Base-by-base conservation (phyloP, 2,888 invertebrate genomes). In the Lordiphosa andalusiaca region DNA sequence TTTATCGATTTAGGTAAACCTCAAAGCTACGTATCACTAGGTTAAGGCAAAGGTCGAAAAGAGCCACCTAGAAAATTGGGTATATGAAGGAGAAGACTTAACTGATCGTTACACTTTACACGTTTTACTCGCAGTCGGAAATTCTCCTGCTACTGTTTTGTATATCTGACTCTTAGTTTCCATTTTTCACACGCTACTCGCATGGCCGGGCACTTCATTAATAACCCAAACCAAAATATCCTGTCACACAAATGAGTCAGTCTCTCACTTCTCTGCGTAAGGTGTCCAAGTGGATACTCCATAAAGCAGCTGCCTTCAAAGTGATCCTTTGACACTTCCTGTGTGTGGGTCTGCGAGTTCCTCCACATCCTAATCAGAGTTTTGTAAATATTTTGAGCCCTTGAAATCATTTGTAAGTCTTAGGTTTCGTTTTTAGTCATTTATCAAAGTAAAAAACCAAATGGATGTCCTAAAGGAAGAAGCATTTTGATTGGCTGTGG, bases 101-200 rank as follows among this genome's bases (percentile, higher is more conserved):
- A 2, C 6, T 9, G 39, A 30, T 7, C 6, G 16, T 4, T 3
- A 9, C 9, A 9, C 9, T 30, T 9, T 9, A 30, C 25, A 30
- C 10, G 9, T 30, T 30, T 30, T 9, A 10, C 9, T 30, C 9
- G 9, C 3, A 9, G 30, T 10, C 3, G 3, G 21, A 42, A 12
- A 25, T 42, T 42, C 41, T 4, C 5, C 12, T 25, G 10, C 21
- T 7, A 9, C 7, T 9, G 7, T 3, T 30, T 9, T 25, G 25
- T n/a, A 30, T 33, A 13, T 13, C 23, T 44, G 3, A 12, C 10
- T 9, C 12, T 7, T 25, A 23, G 16, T 12, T 70, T 53, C 9
- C 53, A 60, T 67, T 58, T 64, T 72, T 72, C 72, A 62, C 72
- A 72, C 72, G 73, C 70, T 55, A 23, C 67, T 70, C 73, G 46